Conservation (phyloP, 2,113 vertebrate species). For the Daubentonia madagascariensis region DNA sequence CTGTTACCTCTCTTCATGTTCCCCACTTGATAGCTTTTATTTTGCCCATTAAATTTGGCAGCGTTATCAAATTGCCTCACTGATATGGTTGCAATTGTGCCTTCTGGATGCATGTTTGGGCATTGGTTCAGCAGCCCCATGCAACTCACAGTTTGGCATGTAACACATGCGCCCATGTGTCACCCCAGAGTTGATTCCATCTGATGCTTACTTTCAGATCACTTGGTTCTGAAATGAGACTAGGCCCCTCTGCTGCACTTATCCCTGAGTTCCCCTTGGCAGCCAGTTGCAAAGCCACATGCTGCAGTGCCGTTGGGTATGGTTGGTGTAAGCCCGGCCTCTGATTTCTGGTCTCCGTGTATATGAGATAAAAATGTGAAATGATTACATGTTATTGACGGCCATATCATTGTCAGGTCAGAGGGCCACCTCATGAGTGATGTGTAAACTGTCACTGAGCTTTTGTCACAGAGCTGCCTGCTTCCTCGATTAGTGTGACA, state of each 20-base stretch:
- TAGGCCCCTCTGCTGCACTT: neutral
- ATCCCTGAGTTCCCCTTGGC: neutral
- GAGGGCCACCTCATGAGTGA: neutral
- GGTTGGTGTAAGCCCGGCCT: neutral
- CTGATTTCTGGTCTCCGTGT: neutral
- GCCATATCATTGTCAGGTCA: neutral
- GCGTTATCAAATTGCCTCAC: rapidly evolving
- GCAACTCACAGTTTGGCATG: neutral
- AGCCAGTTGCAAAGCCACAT: neutral
- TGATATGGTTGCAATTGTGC: neutral
- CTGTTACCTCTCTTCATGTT: neutral
- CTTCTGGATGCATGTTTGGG: neutral
- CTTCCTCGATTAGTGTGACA: neutral
- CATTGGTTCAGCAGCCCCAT: neutral
- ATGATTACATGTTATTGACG: neutral
- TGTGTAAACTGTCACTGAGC: neutral
- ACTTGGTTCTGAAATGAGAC: neutral
- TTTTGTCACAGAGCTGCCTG: neutral
- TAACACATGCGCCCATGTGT: neutral
- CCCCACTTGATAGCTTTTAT: neutral
- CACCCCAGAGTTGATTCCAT: neutral
- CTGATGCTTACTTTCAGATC: neutral
- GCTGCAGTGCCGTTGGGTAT: neutral
- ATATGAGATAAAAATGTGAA: neutral
- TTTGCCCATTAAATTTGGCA: neutral